Base-by-base conservation (phyloP, 2,888 invertebrate genomes). In the Caenorhabditis sinica region DNA sequence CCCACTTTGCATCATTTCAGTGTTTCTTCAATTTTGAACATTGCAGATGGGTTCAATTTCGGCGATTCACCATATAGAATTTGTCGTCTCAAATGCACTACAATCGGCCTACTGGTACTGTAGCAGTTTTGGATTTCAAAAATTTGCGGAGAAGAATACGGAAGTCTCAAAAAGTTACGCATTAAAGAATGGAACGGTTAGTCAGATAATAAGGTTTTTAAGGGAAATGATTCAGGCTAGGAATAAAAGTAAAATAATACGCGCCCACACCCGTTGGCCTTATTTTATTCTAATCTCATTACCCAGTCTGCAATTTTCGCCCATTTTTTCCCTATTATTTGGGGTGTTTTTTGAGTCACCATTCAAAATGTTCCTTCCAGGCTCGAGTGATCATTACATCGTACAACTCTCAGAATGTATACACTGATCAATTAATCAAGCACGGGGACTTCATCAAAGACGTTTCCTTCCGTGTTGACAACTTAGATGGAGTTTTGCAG, bases 381-480 rank as follows among this genome's bases (percentile, higher is more conserved):
- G 96, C 97, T 81, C 93, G 96, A 40, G 97, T 98, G 93, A 96
- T 97, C 8, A 97, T 99, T 93, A 95, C 96, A 92, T 96, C 97
- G 0, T 95, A 96, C 45, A 96, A 97, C 17, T n/a, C 51, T n/a
- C 40, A 40, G 11, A 85, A 82, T 33, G 23, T 91, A 95, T 96
- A 87, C 96, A 95, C 95, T 6, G 94, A 94, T 68, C 96, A 97
- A 93, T 93, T 97, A 83, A 94, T 95, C 0, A 95, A 95, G 89
- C 98, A 99, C 93, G 98, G 98, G 0, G 98, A 98, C 94, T 97
- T 97, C 83, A 98, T 97, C 33, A 97, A 96, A 92, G 97, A 98
- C 93, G 95, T 99, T 30, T 97, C 97, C 1, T 98, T 99, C 93
- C 94, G 95, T 84, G 98, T 99, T 2, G 96, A 98, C 93, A 96